Base-by-base conservation (phyloP, 2,888 invertebrate species). In the Tanypteryx hageni region DNA sequence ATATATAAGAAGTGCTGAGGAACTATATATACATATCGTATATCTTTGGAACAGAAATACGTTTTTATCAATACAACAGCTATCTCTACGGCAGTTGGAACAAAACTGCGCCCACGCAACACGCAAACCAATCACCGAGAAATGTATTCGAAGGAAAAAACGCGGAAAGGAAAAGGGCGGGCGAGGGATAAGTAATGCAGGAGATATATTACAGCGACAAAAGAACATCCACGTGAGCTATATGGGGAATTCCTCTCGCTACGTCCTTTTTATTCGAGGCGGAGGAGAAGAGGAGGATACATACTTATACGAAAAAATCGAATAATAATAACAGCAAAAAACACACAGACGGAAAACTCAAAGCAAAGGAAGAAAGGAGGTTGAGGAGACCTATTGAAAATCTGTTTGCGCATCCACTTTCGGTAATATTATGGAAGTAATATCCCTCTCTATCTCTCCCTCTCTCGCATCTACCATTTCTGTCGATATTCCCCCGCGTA, bases 361-460 rank as follows among this genome's bases (percentile, higher is more conserved):
- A 64, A 64, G 89, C 27, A 27, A 57, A 9, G 57, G 83, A 10
- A 44, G 57, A 57, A 57, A 16, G 89, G 64, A 61, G 56, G 83
- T 44, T n/a, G 83, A 18, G 76, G 76, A 76, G n/a, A 5, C 44
- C 89, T 56, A 89, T 89, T 89, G 89, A 68, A 89, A 68, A 89
- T 89, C 89, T 89, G 89, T 89, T 89, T 89, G 64, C 64, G 89
- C 89, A 89, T 89, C 89, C 89, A 89, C 89, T 89, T 89, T 89
- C 89, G 68, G 89, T 89, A 89, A 89, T 89, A 89, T 89, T 58
- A 64, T 56, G 89, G 44, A 89, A 89, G 89, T 64, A 68, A 89
- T 89, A 89, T 64, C 44, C 89, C 13, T 64, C 44, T 57, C 56
- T 83, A n/a, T n/a, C 27, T 44, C 0, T 86, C 31, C 31, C n/a